These are phyloP conservation scores for Drosophila tani DNA, from an alignment of 1,140 invertebrate genomes.

Conservation along the genomic window DNA sequence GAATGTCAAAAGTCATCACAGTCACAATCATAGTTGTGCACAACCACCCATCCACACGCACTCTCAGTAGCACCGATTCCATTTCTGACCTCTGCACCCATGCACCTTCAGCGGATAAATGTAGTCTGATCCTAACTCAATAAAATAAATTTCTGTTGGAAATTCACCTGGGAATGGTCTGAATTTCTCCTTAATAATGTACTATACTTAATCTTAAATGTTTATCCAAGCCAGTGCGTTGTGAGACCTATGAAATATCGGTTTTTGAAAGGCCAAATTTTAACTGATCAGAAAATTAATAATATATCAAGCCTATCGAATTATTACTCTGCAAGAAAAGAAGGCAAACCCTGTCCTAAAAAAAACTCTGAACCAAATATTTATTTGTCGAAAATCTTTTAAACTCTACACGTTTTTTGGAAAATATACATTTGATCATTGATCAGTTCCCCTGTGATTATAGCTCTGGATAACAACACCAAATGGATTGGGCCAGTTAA, in stretches of 20 bases:
- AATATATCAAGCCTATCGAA: too few relatives aligned
- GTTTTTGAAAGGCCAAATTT: too few relatives aligned
- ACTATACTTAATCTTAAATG: background rate
- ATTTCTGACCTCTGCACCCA: constrained; percentile 53
- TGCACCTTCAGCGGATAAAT: constrained; percentile 49
- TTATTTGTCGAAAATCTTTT: too few relatives aligned
- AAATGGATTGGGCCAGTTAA: constrained; percentile 32
- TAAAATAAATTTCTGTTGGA: background rate
- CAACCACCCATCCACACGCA: constrained; percentile 34
- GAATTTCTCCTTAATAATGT: background rate
- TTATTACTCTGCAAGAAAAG: too few relatives aligned
- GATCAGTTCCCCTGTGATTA: background rate
- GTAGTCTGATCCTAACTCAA: constrained; percentile 11
- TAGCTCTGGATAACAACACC: constrained; percentile 2
- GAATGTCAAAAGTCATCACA: constrained; percentile 57
- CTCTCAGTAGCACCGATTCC: constrained; percentile 52
- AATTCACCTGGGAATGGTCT: background rate
- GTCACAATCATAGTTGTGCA: constrained; percentile 34
- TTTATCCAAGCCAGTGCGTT: background rate
- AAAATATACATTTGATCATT: background rate
- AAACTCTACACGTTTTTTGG: background rate
- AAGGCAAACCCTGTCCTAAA: too few relatives aligned
- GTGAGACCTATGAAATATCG: background rate
- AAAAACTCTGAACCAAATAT: too few relatives aligned
- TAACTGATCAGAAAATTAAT: too few relatives aligned